phyloP scores from a whole-genome alignment of 2,888 invertebrate genomes.

The Drosophila affinis region DNA sequence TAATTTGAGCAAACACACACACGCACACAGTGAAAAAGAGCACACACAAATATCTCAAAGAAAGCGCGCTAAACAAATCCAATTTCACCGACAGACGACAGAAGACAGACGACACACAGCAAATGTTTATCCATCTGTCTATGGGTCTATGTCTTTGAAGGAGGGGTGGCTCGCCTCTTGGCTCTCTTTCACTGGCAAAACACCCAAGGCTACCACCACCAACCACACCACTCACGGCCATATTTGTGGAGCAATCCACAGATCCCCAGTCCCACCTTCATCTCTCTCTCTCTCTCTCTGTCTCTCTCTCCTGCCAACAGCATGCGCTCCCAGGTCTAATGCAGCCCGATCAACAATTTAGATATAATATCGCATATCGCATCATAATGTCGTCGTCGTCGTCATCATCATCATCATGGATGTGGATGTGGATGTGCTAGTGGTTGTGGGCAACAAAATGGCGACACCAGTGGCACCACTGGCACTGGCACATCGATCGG shows the following conservation, averaged over 20 bases:
- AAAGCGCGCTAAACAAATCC: constrained; percentile 78
- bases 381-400: constrained; percentile 70
- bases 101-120: constrained; percentile 23
- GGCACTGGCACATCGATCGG: background rate
- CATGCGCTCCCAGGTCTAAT: constrained; percentile 42
- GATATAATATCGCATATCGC: constrained; percentile 80
- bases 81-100: constrained; percentile 64
- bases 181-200: constrained; percentile 67
- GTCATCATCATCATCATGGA: constrained; percentile 28
- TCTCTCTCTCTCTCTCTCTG: constrained; percentile 24
- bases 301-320: constrained; percentile 8
- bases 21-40: constrained; percentile 13
- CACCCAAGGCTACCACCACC: constrained; percentile 62
- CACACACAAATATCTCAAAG: constrained; percentile 53
- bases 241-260: constrained; percentile 68
- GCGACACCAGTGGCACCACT: constrained; percentile 28
- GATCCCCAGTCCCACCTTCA: constrained; percentile 15
- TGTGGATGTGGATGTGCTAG: constrained; percentile 11
- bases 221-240: constrained; percentile 52
- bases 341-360: constrained; percentile 79
- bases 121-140: constrained; percentile 67
- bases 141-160: background rate
- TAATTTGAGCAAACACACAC: constrained; percentile 60
- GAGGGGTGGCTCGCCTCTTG: constrained; percentile 27
- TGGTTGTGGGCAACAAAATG: constrained; percentile 28